Conservation (phyloP, 2,113 vertebrate species). For the Abramis brama region DNA sequence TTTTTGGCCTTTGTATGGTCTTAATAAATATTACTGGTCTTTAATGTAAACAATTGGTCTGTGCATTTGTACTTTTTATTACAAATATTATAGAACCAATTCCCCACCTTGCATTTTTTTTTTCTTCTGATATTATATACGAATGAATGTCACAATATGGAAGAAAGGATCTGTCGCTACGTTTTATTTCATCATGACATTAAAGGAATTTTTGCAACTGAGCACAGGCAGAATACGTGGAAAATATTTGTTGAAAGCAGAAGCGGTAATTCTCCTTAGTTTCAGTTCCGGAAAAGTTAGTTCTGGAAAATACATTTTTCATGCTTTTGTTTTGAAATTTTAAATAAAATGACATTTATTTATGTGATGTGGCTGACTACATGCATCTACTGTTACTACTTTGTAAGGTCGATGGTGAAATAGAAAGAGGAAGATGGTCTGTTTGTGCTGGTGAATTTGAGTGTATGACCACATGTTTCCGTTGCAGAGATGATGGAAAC, state of each 20-base stretch:
- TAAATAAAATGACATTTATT: neutral
- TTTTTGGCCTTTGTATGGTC: no score
- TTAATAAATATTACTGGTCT: no score
- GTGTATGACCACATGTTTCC: constrained; percentile 31
- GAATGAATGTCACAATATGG: neutral
- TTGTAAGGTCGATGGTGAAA: neutral
- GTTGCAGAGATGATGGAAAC: constrained; percentile 90
- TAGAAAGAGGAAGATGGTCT: neutral
- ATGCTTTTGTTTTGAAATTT: no score
- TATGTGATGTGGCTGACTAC: neutral
- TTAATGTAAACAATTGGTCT: no score
- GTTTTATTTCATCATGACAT: neutral
- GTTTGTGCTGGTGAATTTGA: neutral
- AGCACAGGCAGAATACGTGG: no score
- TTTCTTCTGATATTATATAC: accelerated
- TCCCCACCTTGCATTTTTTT: neutral
- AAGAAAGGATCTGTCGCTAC: neutral
- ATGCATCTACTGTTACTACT: neutral
- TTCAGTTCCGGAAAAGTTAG: no score
- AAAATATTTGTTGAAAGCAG: no score
- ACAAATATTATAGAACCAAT: neutral
- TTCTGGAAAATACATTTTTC: no score
- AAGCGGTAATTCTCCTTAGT: no score
- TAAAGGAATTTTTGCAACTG: no score
- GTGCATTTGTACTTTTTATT: no score